Percentiles rank a stretch among this genome's conserved stretches.
Conservation (phyloP, 2,113 vertebrate species). For the Erinaceus europaeus region DNA sequence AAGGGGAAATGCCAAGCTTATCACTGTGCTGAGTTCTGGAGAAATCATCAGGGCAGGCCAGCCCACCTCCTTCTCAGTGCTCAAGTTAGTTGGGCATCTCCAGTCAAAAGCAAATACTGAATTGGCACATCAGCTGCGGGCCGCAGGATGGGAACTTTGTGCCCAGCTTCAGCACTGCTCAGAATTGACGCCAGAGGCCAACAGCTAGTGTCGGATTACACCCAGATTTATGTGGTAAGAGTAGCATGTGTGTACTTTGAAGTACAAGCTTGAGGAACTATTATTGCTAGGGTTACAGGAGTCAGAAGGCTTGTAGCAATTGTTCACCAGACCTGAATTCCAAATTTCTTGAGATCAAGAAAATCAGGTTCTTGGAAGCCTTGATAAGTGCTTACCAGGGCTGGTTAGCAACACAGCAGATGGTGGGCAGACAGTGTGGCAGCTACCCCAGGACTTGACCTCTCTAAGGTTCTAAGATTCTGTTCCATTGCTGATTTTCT, state of each 20-base stretch:
- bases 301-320: background rate
- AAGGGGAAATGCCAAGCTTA: slow-evolving; percentile 83
- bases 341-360: background rate
- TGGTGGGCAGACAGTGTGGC: background rate
- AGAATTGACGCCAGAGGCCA: slow-evolving; percentile 82
- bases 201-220: slow-evolving; percentile 83
- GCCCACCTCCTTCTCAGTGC: slow-evolving; percentile 66
- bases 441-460: background rate
- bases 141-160: slow-evolving; percentile 83
- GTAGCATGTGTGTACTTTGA: slow-evolving; percentile 25
- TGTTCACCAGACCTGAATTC: background rate
- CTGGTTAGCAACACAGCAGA: background rate
- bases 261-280: slow-evolving; percentile 4
- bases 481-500: background rate
- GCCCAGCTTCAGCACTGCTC: slow-evolving; percentile 73
- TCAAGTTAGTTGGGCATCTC: slow-evolving; percentile 32
- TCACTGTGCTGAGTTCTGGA: slow-evolving; percentile 71
- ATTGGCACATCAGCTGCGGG: background rate
- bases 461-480: rapidly evolving
- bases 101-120: slow-evolving; percentile 42
- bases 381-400: background rate
- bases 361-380: background rate
- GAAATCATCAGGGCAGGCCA: slow-evolving; percentile 48
- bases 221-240: slow-evolving; percentile 87
- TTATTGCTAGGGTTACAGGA: background rate